phyloP scores from a whole-genome alignment of 1,140 invertebrate genomes.

The Aphelenchoides fujianensis region DNA sequence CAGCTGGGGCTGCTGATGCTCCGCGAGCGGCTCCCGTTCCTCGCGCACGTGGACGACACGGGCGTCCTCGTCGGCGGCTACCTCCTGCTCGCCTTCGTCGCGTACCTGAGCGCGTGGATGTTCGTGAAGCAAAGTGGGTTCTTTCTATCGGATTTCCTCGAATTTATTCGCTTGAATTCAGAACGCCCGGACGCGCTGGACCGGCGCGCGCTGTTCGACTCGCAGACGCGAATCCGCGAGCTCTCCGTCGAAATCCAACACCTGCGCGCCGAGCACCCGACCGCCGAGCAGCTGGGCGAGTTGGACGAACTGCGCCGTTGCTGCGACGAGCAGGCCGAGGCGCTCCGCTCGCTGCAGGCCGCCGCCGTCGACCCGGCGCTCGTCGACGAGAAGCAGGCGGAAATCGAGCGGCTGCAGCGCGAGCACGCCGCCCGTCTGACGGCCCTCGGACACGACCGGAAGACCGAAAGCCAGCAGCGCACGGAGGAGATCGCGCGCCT shows the following conservation, averaged over 20 bases:
- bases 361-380: neutral
- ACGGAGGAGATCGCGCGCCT: too few species aligned
- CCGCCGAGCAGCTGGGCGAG: neutral
- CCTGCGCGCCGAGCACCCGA: too few species aligned
- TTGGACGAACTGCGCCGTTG: neutral
- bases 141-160: neutral
- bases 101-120: neutral
- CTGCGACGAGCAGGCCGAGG: neutral
- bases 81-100: neutral
- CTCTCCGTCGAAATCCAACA: neutral
- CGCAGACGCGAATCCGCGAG: neutral
- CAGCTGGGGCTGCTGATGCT: too few species aligned
- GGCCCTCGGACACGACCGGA: too few species aligned
- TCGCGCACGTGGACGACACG: neutral
- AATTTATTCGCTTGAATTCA: neutral
- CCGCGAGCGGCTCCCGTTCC: neutral
- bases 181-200: neutral
- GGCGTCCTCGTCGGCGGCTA: neutral
- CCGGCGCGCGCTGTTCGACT: neutral
- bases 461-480: too few species aligned
- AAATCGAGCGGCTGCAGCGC: neutral
- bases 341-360: neutral
- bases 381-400: neutral
- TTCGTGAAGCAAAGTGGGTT: neutral
- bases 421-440: too few species aligned